phyloP scores from a whole-genome alignment of 1,140 invertebrate genomes.

The Sycobia sp. region DNA sequence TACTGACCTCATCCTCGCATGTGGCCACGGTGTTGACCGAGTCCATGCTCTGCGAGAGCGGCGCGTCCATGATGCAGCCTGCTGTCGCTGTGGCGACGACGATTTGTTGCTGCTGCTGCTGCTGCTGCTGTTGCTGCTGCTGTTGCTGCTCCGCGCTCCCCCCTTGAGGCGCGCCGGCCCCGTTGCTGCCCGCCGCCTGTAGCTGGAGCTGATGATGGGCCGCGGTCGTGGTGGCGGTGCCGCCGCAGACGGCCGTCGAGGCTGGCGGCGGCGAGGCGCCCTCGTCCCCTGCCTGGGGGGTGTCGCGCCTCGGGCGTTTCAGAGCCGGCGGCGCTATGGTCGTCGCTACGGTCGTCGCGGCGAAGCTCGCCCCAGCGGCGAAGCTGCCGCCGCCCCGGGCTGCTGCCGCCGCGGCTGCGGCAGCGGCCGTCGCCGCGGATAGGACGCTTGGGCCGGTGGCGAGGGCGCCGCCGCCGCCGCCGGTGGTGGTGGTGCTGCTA shows the following conservation, averaged over 20 bases:
- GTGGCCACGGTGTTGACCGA: slow-evolving; percentile 85
- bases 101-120: slow-evolving; percentile 18
- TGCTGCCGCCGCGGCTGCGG: slow-evolving; percentile 8
- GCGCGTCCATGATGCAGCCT: slow-evolving; percentile 63
- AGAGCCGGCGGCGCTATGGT: slow-evolving; percentile 64
- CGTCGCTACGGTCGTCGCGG: slow-evolving; percentile 55
- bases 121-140: slow-evolving; percentile 9
- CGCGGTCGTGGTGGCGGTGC: slow-evolving; percentile 45
- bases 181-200: not conserved
- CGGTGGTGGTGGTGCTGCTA: slow-evolving; percentile 5
- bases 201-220: not conserved
- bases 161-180: too few species aligned
- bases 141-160: not conserved
- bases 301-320: slow-evolving; percentile 66
- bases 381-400: slow-evolving; percentile 17
- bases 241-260: slow-evolving; percentile 50
- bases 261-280: slow-evolving; percentile 59
- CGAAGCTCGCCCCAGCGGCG: slow-evolving; percentile 34
- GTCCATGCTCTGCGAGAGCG: slow-evolving; percentile 86
- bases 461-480: slow-evolving; percentile 2
- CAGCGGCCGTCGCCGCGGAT: slow-evolving; percentile 12
- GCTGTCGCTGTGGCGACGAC: slow-evolving; percentile 8
- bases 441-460: not conserved
- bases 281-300: slow-evolving; percentile 46
- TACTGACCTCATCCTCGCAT: slow-evolving; percentile 87